These are phyloP conservation scores for Pleuronectes platessa DNA, from an alignment of 2,113 vertebrate genomes.

Conservation along the genomic window DNA sequence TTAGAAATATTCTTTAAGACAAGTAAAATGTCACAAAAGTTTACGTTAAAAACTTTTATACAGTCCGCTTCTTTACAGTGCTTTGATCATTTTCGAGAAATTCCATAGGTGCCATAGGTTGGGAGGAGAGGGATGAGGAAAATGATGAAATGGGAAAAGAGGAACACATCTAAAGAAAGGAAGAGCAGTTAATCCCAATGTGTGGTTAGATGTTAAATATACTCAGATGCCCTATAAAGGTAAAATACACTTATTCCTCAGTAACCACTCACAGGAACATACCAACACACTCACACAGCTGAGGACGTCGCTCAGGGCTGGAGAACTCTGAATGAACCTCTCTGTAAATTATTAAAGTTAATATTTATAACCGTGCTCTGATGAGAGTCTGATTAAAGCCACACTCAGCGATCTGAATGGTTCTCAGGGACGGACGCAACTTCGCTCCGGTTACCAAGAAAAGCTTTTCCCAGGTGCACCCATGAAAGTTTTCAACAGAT, in stretches of 20 bases:
- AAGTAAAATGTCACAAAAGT: too few relatives aligned
- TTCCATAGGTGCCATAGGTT: too few relatives aligned
- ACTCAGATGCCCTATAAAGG: not conserved
- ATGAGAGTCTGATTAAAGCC: constrained; percentile 50
- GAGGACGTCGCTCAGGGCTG: constrained; percentile 1
- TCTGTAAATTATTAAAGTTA: constrained; percentile 64
- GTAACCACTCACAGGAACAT: constrained; percentile 37
- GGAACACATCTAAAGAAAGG: not conserved
- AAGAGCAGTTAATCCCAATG: not conserved
- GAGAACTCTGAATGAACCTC: constrained; percentile 65
- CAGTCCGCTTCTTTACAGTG: too few relatives aligned
- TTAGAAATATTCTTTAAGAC: too few relatives aligned
- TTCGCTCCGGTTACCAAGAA: not conserved
- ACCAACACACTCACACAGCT: too few relatives aligned
- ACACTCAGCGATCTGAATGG: constrained; percentile 13
- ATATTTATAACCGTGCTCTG: constrained; percentile 36
- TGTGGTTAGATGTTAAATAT: constrained; percentile 15
- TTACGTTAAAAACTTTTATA: too few relatives aligned
- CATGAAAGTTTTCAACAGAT: not conserved
- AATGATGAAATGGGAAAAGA: not conserved
- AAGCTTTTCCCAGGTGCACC: not conserved
- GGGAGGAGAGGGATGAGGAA: too few relatives aligned
- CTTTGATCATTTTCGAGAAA: too few relatives aligned
- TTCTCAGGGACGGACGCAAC: not conserved
- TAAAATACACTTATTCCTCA: not conserved